Percentiles rank a stretch among this genome's conserved stretches.
Evolutionary conservation across 2,797 vertebrate genomes (phyloP).

Genomic region (Myiotriccus ornatus): DNA sequence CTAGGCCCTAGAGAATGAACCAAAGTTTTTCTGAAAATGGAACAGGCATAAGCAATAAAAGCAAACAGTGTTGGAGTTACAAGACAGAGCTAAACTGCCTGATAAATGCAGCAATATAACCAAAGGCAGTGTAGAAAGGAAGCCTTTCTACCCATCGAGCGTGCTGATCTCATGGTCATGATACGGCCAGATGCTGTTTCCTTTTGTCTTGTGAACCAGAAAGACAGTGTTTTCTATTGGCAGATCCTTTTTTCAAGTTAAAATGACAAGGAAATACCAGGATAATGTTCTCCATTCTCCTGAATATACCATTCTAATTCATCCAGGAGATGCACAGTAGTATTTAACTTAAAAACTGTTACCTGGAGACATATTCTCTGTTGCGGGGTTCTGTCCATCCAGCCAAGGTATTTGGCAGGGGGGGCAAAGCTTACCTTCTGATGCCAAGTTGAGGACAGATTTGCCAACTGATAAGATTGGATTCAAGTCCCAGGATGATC

Average conservation of each 20-base stretch:
- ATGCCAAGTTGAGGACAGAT: conserved; percentile 76
- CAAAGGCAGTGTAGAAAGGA: not conserved
- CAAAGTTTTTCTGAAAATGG: not conserved
- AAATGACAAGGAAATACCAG: not conserved
- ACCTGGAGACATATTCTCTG: not conserved
- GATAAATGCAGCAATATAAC: not conserved
- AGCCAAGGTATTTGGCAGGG: not conserved
- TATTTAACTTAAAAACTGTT: not conserved
- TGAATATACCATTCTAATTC: not conserved
- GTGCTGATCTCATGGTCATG: not conserved
- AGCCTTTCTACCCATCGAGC: not conserved
- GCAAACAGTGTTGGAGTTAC: not conserved
- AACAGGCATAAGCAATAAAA: not conserved
- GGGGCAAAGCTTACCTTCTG: conserved; percentile 70
- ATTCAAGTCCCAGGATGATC: conserved; percentile 84
- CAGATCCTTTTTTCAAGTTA: not conserved
- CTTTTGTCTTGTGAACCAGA: not conserved
- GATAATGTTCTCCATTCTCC: not conserved
- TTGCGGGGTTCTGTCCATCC: not conserved
- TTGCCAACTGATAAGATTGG: conserved; percentile 81
- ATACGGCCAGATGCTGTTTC: not conserved
- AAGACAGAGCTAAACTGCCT: not conserved
- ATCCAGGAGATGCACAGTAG: not conserved
- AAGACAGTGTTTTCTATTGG: not conserved
- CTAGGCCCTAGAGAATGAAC: not conserved